These are phyloP conservation scores for Sebastes schlegelii DNA, from an alignment of 2,113 vertebrate species.

Conservation along the genomic window DNA sequence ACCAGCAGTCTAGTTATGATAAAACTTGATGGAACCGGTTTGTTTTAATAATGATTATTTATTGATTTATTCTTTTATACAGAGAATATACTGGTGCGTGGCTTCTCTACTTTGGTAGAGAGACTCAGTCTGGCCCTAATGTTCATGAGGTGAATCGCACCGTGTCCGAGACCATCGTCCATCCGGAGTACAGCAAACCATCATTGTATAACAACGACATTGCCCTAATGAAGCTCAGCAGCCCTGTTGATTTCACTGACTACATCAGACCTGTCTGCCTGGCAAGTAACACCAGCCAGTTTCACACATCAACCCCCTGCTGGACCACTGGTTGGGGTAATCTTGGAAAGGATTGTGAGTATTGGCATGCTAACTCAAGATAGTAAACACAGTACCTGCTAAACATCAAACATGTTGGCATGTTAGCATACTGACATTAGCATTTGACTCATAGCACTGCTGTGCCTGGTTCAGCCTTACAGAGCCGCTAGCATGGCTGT, in stretches of 20 bases:
- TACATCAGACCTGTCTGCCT: slow-evolving; percentile 85
- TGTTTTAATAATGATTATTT: neutral
- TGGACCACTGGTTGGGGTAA: slow-evolving; percentile 88
- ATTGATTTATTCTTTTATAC: neutral
- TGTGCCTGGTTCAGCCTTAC: too few species aligned
- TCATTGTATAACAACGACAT: slow-evolving; percentile 79
- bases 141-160: slow-evolving; percentile 15
- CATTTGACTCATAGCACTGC: too few species aligned
- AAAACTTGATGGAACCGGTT: neutral
- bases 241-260: slow-evolving; percentile 64
- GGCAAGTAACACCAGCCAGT: slow-evolving; percentile 76
- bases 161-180: slow-evolving; percentile 63
- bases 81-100: neutral
- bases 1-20: neutral
- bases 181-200: slow-evolving; percentile 74
- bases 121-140: slow-evolving; percentile 59
- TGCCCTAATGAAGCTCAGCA: slow-evolving; percentile 80
- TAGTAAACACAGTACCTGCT: neutral
- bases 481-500: neutral
- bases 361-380: neutral
- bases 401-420: too few species aligned
- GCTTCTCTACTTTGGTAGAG: slow-evolving; percentile 66
- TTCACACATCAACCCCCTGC: slow-evolving; percentile 80
- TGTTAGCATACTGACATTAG: too few species aligned
- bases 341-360: slow-evolving; percentile 22